Percentiles rank a stretch among this genome's conserved stretches.
Conservation (phyloP, 2,113 vertebrate genomes). For the Eulemur rufifrons region DNA sequence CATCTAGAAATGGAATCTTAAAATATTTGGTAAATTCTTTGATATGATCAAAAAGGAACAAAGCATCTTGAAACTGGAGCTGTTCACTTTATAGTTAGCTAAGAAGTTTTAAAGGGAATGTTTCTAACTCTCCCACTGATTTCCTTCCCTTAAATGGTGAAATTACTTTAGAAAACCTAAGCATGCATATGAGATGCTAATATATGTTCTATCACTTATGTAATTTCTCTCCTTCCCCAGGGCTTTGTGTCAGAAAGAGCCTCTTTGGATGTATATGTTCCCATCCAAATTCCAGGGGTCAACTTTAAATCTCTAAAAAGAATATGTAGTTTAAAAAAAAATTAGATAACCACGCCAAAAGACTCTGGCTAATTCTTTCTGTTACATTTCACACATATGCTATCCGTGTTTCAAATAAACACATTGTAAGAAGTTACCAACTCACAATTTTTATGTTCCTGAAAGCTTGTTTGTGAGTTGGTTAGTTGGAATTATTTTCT, state of each 20-base stretch:
- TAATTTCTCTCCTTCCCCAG: background rate
- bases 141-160: background rate
- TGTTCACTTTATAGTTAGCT: conserved; percentile 38
- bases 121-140: background rate
- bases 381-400: background rate
- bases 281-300: background rate
- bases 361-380: background rate
- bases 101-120: background rate
- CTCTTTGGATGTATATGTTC: background rate
- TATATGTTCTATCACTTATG: background rate
- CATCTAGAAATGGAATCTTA: conserved; percentile 33
- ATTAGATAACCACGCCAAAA: background rate
- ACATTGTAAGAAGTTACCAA: background rate
- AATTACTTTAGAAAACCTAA: conserved; percentile 42
- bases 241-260: background rate
- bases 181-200: background rate
- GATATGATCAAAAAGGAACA: background rate
- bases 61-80: background rate
- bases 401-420: conserved; percentile 24
- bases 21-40: conserved; percentile 52
- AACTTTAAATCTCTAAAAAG: conserved; percentile 3
- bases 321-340: background rate
- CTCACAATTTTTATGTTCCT: background rate
- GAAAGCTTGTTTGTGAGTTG: background rate
- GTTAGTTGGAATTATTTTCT: background rate